Percentiles rank a stretch among this genome's conserved stretches.
Conservation (phyloP, 2,888 invertebrate genomes). For the Branchipolynoe longqiensis region DNA sequence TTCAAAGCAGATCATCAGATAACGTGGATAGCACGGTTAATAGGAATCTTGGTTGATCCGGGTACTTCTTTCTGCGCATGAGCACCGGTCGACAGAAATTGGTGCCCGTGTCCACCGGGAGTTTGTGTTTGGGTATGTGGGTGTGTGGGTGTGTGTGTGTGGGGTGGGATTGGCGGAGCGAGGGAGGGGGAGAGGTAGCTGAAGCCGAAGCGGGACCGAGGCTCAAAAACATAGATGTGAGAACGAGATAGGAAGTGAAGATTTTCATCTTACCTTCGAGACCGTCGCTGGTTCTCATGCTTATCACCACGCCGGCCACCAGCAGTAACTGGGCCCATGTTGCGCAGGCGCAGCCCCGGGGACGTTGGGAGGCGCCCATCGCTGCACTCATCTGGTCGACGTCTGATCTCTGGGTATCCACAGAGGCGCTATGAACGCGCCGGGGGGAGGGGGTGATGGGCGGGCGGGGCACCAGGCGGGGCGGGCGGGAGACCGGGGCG, state of each 20-base stretch:
- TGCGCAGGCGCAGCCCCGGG: conserved; percentile 33
- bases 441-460: background rate
- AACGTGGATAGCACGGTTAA: too few relatives aligned
- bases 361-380: conserved; percentile 18
- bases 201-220: background rate
- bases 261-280: conserved; percentile 40
- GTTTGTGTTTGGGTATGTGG: background rate
- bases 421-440: background rate
- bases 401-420: too few relatives aligned
- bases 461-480: background rate
- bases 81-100: background rate
- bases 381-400: background rate
- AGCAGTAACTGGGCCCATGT: conserved; percentile 28
- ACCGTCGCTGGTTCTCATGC: conserved; percentile 43
- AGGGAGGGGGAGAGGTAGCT: too few relatives aligned
- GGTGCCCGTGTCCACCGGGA: background rate
- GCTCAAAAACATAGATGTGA: background rate
- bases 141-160: background rate
- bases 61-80: too few relatives aligned
- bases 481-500: background rate
- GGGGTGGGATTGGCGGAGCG: background rate
- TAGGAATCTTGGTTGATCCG: too few relatives aligned
- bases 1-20: too few relatives aligned
- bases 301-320: conserved; percentile 31
- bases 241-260: conserved; percentile 27